Evolutionary conservation across 2,113 vertebrate species (phyloP).

Genomic region (Tetrao urogallus): DNA sequence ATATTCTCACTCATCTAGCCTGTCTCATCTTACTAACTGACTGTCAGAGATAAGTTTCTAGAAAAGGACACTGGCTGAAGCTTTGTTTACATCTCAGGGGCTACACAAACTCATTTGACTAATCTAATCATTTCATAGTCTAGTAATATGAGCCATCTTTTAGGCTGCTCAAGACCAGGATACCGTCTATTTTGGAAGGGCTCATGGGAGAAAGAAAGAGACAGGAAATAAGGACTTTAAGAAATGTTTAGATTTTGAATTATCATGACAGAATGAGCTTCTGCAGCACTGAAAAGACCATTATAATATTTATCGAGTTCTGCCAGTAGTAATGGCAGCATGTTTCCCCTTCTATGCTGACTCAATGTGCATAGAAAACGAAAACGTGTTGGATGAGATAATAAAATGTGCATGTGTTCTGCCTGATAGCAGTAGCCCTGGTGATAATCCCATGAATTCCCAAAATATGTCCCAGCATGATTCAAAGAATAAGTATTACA

Average conservation of each 20-base stretch:
- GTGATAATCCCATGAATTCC: constrained; percentile 73
- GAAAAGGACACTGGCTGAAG: neutral
- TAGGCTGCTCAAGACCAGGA: neutral
- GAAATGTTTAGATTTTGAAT: constrained; percentile 6
- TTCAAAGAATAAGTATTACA: constrained; percentile 35
- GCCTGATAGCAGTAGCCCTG: constrained; percentile 66
- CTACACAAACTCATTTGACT: neutral
- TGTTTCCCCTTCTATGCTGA: constrained; percentile 11
- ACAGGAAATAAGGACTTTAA: neutral
- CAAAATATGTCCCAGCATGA: constrained; percentile 57
- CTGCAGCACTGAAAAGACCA: constrained; percentile 1
- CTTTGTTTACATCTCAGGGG: neutral
- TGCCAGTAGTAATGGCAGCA: constrained; percentile 39
- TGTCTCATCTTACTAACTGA: neutral
- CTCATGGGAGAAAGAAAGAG: neutral
- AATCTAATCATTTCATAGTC: neutral
- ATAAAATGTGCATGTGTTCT: constrained; percentile 69
- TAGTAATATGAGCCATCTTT: neutral
- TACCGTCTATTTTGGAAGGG: neutral
- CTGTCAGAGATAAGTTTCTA: neutral
- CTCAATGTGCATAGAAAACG: constrained; percentile 58
- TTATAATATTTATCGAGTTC: constrained; percentile 33
- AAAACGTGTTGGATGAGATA: constrained; percentile 70
- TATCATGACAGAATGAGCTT: constrained; percentile 6
- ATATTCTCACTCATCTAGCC: neutral